phyloP scores from a whole-genome alignment of 2,113 vertebrate species.

The Lichenostomus cassidix region DNA sequence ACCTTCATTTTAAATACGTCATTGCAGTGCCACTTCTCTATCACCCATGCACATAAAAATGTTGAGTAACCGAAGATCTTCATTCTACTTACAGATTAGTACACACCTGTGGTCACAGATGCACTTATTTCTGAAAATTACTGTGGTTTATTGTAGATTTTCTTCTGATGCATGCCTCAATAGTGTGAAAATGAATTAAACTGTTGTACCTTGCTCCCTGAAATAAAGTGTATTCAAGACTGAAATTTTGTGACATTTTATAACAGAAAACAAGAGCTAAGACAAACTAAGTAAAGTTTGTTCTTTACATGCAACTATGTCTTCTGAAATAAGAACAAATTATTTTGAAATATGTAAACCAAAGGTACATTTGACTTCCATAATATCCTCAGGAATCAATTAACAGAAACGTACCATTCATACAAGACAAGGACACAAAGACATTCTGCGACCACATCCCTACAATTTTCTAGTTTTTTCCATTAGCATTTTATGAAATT shows the following conservation, averaged over 20 bases:
- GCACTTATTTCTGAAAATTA: background rate
- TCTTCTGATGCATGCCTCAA: background rate
- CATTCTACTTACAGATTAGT: background rate
- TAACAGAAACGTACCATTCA: background rate
- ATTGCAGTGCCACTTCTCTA: background rate
- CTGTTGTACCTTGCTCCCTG: background rate
- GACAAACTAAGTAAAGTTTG: background rate
- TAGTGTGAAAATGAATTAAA: background rate
- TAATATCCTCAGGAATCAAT: background rate
- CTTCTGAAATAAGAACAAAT: background rate
- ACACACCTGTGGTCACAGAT: background rate
- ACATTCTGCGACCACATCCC: background rate
- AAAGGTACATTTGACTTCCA: background rate
- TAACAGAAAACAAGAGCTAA: background rate
- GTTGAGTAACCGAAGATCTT: background rate
- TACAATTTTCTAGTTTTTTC: background rate
- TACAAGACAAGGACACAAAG: background rate
- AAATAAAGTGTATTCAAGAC: background rate
- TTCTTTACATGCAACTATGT: background rate
- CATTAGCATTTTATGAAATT: background rate
- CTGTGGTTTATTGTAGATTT: background rate
- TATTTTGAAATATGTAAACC: background rate
- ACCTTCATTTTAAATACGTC: background rate
- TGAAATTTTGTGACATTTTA: background rate
- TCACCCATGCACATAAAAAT: background rate